phyloP scores from a whole-genome alignment of 2,888 invertebrate genomes.

The Polyommatus icarus region DNA sequence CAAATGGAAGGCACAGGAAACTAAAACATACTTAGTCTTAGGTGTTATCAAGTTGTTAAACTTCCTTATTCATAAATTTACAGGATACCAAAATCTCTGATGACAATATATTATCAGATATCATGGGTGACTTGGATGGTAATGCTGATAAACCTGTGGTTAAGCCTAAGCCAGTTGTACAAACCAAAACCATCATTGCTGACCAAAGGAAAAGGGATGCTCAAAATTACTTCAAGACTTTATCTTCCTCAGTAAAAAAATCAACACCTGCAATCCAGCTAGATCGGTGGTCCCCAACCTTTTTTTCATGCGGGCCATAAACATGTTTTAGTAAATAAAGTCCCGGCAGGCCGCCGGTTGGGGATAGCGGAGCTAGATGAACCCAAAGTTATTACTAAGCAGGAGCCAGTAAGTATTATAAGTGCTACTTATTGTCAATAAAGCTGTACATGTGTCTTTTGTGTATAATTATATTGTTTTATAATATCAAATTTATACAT shows the following conservation, averaged over 20 bases:
- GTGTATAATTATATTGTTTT: too few relatives aligned
- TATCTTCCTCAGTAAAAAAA: constrained; percentile 64
- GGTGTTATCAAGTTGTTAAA: not conserved
- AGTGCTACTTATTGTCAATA: not conserved
- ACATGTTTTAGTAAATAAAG: too few relatives aligned
- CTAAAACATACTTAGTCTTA: not conserved
- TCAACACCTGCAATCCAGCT: constrained; percentile 46
- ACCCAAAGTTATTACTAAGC: constrained; percentile 40
- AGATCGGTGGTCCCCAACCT: too few relatives aligned
- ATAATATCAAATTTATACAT: too few relatives aligned
- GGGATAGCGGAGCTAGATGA: too few relatives aligned
- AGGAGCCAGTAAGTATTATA: constrained; percentile 43
- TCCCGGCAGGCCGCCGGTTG: too few relatives aligned
- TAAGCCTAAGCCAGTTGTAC: constrained; percentile 56
- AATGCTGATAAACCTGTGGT: constrained; percentile 52
- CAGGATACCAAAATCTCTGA: constrained; percentile 86
- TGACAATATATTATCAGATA: constrained; percentile 88
- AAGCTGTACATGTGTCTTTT: not conserved
- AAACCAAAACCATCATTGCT: constrained; percentile 54
- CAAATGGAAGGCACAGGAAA: not conserved
- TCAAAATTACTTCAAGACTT: constrained; percentile 72
- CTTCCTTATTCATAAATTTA: constrained; percentile 39
- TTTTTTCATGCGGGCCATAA: too few relatives aligned
- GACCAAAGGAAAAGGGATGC: constrained; percentile 70
- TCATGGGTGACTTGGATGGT: constrained; percentile 84